Evolutionary conservation across 2,888 invertebrate species (phyloP).

Genomic region (Eutolmus rufibarbis): DNA sequence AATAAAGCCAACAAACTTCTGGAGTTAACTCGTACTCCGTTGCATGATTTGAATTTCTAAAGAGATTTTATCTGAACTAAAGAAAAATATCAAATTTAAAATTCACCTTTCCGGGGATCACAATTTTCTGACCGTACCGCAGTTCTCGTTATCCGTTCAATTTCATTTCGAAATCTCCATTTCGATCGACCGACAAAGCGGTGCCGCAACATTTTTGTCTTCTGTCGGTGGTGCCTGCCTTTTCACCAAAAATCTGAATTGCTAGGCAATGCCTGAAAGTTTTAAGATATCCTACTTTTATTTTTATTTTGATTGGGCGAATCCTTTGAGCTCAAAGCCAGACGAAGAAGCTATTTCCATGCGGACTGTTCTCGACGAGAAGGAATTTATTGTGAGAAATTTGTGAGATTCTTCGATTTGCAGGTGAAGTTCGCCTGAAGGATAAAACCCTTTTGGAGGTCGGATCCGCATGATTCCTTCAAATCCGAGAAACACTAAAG

Average conservation of each 20-base stretch:
- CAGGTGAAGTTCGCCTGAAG: not conserved
- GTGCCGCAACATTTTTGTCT: not conserved
- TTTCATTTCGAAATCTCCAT: not conserved
- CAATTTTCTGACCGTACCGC: not conserved
- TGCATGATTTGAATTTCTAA: not conserved
- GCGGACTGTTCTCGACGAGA: not conserved
- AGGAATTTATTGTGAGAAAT: not conserved
- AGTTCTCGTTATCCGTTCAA: not conserved
- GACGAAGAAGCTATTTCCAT: not conserved
- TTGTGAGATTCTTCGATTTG: not conserved
- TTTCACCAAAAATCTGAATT: not conserved
- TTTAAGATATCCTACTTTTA: not conserved
- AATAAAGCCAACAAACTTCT: not conserved
- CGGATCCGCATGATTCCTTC: not conserved
- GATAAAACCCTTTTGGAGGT: not conserved
- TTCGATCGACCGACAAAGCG: not conserved
- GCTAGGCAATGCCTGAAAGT: not conserved
- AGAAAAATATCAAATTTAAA: not conserved
- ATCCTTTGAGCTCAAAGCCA: not conserved
- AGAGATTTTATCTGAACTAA: not conserved
- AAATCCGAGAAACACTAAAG: not conserved
- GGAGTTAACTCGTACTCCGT: not conserved
- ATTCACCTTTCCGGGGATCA: not conserved
- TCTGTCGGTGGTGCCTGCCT: not conserved
- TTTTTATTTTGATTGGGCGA: not conserved